These are phyloP conservation scores for Holothuria scabra DNA, from an alignment of 53 echinoderm and acorn worm genomes.

Conservation along the genomic window DNA sequence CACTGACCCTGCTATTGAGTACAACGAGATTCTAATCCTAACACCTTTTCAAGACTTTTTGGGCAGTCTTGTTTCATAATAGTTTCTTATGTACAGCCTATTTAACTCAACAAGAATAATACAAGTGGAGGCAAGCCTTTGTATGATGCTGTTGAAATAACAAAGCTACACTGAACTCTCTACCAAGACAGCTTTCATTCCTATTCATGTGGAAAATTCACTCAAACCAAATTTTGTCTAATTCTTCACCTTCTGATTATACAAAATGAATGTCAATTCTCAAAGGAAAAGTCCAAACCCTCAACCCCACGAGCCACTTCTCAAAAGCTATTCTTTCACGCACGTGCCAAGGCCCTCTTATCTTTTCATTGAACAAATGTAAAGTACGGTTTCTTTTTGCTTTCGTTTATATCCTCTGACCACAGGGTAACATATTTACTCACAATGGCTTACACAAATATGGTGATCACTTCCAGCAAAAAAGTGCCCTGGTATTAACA, in stretches of 20 bases:
- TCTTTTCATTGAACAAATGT: conserved; percentile 9
- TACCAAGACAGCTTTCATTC: conserved; percentile 16
- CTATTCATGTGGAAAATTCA: conserved; percentile 43
- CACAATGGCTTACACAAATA: conserved; percentile 16
- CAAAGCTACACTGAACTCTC: background rate
- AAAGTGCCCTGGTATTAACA: background rate
- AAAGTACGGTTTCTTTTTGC: too few relatives aligned
- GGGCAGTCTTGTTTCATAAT: too few relatives aligned
- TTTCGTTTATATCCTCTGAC: conserved; percentile 5
- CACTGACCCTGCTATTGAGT: too few relatives aligned
- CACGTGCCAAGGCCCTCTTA: conserved; percentile 27
- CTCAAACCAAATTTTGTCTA: conserved; percentile 12
- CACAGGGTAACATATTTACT: background rate
- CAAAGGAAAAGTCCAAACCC: background rate
- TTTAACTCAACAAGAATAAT: too few relatives aligned
- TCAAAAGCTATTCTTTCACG: conserved; percentile 36
- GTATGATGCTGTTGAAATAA: too few relatives aligned
- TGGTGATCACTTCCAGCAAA: background rate
- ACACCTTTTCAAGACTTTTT: too few relatives aligned
- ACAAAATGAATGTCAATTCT: conserved; percentile 14
- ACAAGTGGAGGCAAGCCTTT: too few relatives aligned
- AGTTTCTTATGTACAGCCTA: too few relatives aligned
- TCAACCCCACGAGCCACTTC: conserved; percentile 21
- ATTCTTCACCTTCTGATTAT: conserved; percentile 20
- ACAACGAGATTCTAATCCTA: too few relatives aligned